Evolutionary conservation across 2,888 invertebrate species (phyloP).

Genomic region (Hartigia nigra): DNA sequence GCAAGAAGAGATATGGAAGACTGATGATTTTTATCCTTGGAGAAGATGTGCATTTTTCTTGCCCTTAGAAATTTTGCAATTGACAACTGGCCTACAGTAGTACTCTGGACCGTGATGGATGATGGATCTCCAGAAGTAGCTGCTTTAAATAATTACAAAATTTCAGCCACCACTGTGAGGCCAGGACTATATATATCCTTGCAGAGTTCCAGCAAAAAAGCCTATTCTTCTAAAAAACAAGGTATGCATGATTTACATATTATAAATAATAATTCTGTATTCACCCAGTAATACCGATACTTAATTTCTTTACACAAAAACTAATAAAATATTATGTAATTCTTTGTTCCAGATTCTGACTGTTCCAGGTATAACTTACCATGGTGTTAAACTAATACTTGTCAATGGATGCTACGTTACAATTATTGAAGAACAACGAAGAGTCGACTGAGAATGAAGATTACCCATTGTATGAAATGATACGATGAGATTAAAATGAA

Average conservation of each 20-base stretch:
- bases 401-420: not conserved
- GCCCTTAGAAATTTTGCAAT: not conserved
- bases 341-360: not conserved
- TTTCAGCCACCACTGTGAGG: not conserved
- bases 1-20: not conserved
- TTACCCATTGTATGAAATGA: not conserved
- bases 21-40: not conserved
- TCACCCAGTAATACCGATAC: not conserved
- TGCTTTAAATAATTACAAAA: not conserved
- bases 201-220: slow-evolving; percentile 23
- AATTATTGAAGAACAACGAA: not conserved
- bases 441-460: not conserved
- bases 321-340: not conserved
- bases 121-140: not conserved
- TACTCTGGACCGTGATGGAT: not conserved
- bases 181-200: not conserved
- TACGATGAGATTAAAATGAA: not conserved
- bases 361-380: not conserved
- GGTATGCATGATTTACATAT: not conserved
- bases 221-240: slow-evolving; percentile 11
- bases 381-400: not conserved
- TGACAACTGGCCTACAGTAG: not conserved
- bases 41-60: not conserved
- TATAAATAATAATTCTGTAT: not conserved
- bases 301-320: not conserved